phyloP scores from a whole-genome alignment of 1,140 invertebrate species.

The Drosophila nikananu region DNA sequence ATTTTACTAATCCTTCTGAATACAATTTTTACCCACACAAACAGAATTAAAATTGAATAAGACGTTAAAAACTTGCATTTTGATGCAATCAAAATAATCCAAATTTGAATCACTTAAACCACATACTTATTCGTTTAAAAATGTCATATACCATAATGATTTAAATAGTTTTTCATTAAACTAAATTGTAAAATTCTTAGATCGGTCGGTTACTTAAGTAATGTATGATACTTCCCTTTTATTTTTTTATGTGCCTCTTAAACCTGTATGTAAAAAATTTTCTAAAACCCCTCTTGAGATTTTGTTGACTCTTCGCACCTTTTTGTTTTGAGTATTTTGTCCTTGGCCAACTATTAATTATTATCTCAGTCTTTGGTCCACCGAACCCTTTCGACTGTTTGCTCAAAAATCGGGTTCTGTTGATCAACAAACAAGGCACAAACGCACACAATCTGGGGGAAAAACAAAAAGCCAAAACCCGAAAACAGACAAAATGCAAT shows the following conservation, averaged over 20 bases:
- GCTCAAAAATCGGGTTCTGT: conserved; percentile 29
- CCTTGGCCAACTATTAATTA: conserved; percentile 22
- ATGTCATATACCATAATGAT: background rate
- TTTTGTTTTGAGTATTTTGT: background rate
- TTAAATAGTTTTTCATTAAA: background rate
- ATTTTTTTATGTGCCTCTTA: background rate
- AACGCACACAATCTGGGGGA: conserved; percentile 38
- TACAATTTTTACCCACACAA: too few species aligned
- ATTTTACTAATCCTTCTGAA: too few species aligned
- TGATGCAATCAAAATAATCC: too few species aligned
- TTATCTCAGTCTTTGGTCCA: conserved; percentile 10
- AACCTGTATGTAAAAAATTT: background rate
- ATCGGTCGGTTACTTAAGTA: background rate
- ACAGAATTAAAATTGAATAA: too few species aligned
- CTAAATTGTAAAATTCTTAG: background rate
- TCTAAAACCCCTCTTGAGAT: conserved; percentile 4
- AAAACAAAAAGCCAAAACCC: conserved; percentile 18
- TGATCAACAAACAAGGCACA: conserved; percentile 45
- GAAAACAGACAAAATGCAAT: conserved; percentile 67
- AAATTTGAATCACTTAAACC: too few species aligned
- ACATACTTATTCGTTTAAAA: background rate
- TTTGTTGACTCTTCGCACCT: conserved; percentile 19
- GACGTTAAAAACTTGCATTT: too few species aligned
- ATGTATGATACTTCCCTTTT: background rate
- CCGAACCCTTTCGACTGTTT: conserved; percentile 40